phyloP scores from a whole-genome alignment of 1,140 invertebrate species.

The Sminthurinus signatus region DNA sequence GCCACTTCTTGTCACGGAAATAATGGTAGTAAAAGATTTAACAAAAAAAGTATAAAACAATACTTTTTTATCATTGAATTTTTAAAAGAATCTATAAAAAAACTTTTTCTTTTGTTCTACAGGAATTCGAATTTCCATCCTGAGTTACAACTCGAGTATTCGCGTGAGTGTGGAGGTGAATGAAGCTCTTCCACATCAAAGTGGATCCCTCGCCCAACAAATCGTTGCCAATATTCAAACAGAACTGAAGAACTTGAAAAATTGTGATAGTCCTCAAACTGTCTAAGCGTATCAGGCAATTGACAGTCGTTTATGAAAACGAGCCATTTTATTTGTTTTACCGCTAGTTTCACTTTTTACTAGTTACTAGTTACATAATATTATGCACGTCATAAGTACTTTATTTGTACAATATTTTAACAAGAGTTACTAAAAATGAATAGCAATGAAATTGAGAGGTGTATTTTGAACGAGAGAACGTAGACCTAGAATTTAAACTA shows the following conservation, averaged over 20 bases:
- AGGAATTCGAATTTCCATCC: not conserved
- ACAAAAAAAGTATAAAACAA: not conserved
- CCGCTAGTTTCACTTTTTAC: too few relatives aligned
- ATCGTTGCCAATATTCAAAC: not conserved
- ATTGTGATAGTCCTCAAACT: too few relatives aligned
- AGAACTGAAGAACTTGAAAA: not conserved
- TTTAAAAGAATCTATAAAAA: not conserved
- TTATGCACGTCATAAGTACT: too few relatives aligned
- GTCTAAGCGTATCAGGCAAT: too few relatives aligned
- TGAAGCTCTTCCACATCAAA: not conserved
- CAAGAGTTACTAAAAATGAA: too few relatives aligned
- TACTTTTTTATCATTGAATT: not conserved
- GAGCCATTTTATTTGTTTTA: too few relatives aligned
- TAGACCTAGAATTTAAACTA: too few relatives aligned
- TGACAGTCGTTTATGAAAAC: too few relatives aligned
- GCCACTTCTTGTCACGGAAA: not conserved
- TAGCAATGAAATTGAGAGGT: too few relatives aligned
- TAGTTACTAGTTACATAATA: too few relatives aligned
- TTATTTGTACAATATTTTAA: too few relatives aligned
- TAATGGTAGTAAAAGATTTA: constrained; percentile 3
- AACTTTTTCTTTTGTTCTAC: not conserved
- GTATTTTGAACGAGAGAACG: too few relatives aligned
- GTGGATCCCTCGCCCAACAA: not conserved
- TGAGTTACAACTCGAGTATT: not conserved
- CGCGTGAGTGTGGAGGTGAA: not conserved